Percentiles rank a stretch among this genome's conserved stretches.
These are phyloP conservation scores for Zaprionus bogoriensis DNA, from an alignment of 2,888 invertebrate genomes.

Conservation along the genomic window DNA sequence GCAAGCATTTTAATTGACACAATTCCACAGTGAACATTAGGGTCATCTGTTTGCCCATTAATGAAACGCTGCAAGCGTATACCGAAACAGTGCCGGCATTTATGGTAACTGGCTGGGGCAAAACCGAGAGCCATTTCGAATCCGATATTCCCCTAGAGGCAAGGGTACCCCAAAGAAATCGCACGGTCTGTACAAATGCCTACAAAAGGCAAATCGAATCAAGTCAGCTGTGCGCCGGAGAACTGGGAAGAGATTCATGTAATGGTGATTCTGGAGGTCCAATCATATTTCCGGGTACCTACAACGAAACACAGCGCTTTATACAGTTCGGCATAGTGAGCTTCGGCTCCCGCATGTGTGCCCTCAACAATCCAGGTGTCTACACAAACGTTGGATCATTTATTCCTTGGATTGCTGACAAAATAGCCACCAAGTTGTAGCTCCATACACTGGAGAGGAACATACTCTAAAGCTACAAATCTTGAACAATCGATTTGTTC, in stretches of 20 bases:
- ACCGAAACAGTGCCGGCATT: background rate
- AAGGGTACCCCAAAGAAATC: background rate
- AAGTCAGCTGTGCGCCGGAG: constrained; percentile 35
- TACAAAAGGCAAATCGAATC: rapidly evolving
- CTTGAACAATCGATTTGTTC: no score
- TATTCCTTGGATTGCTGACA: constrained; percentile 30
- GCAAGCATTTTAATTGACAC: background rate
- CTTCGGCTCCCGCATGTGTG: background rate
- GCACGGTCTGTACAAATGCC: background rate
- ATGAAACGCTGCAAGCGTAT: background rate
- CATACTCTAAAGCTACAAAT: no score
- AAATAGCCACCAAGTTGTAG: constrained; percentile 2
- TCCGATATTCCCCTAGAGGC: constrained; percentile 7
- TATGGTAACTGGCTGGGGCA: constrained; percentile 31
- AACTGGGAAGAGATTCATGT: background rate
- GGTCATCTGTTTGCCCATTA: constrained; percentile 35
- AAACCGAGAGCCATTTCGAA: rapidly evolving
- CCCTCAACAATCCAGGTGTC: background rate
- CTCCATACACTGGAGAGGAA: no score
- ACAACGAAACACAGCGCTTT: background rate
- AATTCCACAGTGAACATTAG: background rate
- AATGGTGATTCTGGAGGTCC: constrained; percentile 40
- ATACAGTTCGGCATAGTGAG: constrained; percentile 37
- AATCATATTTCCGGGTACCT: background rate
- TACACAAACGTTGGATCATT: constrained; percentile 33